phyloP scores from a whole-genome alignment of 2,888 invertebrate genomes.

The Chrysolina haemoptera region DNA sequence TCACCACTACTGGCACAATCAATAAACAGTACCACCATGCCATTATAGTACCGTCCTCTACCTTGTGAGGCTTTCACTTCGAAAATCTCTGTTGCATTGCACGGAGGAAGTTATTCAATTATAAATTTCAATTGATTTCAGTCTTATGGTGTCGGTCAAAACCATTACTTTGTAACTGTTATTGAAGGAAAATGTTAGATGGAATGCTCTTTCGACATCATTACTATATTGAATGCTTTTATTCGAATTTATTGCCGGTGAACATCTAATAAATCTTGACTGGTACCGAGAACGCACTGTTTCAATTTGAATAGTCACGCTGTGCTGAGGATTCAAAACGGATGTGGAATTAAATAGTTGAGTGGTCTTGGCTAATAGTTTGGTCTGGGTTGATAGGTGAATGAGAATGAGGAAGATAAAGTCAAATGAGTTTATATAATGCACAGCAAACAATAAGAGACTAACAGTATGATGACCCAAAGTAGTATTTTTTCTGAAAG shows the following conservation, averaged over 20 bases:
- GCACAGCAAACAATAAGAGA: too few species aligned
- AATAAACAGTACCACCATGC: conserved; percentile 29
- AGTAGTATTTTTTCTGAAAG: too few species aligned
- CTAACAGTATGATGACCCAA: too few species aligned
- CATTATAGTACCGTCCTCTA: conserved; percentile 25
- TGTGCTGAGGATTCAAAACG: not conserved
- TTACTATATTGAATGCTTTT: conserved; percentile 7
- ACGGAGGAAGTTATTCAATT: conserved; percentile 35
- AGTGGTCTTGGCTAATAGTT: not conserved
- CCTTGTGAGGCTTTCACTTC: conserved; percentile 26
- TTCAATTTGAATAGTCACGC: conserved; percentile 10
- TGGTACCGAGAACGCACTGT: not conserved
- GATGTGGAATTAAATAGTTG: conserved; percentile 8
- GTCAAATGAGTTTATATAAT: not conserved
- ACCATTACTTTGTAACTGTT: conserved; percentile 32
- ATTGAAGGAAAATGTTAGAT: conserved; percentile 11
- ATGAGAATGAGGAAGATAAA: not conserved
- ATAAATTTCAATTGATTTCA: conserved; percentile 22
- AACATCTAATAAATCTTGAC: not conserved
- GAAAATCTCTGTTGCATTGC: conserved; percentile 12
- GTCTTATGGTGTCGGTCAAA: conserved; percentile 4
- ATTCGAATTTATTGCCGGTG: conserved; percentile 1
- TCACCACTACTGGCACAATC: conserved; percentile 41
- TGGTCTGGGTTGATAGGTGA: not conserved
- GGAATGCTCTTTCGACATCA: conserved; percentile 32